Evolutionary conservation across 1,140 invertebrate genomes (phyloP).

Genomic region (Formica selysi): DNA sequence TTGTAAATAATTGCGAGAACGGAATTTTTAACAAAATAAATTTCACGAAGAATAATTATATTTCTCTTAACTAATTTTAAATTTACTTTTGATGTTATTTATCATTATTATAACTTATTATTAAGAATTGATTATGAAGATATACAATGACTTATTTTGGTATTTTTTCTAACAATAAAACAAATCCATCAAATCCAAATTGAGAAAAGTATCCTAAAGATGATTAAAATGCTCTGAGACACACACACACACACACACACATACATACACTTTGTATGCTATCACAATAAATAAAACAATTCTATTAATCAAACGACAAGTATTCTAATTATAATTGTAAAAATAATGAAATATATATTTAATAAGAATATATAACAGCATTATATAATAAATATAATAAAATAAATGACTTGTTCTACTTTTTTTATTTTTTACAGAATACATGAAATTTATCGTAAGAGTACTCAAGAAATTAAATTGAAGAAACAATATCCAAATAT

Average conservation of each 20-base stretch:
- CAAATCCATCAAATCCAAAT: no score
- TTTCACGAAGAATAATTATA: not conserved
- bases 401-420: not conserved
- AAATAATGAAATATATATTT: conserved; percentile 2
- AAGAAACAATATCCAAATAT: not conserved
- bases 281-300: no score
- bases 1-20: no score
- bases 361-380: not conserved
- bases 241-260: no score
- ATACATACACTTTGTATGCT: no score
- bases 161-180: not conserved
- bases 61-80: not conserved
- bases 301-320: no score
- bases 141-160: not conserved
- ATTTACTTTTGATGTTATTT: not conserved
- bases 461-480: not conserved
- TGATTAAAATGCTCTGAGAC: no score
- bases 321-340: not conserved
- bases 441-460: not conserved
- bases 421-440: not conserved
- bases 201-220: no score
- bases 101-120: not conserved
- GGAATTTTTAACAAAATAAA: not conserved
- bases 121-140: not conserved
- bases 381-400: not conserved